Evolutionary conservation across 2,888 invertebrate species (phyloP), one percentile per base, ranked within the genome.

Genomic region (Dicyrtoma fusca): DNA sequence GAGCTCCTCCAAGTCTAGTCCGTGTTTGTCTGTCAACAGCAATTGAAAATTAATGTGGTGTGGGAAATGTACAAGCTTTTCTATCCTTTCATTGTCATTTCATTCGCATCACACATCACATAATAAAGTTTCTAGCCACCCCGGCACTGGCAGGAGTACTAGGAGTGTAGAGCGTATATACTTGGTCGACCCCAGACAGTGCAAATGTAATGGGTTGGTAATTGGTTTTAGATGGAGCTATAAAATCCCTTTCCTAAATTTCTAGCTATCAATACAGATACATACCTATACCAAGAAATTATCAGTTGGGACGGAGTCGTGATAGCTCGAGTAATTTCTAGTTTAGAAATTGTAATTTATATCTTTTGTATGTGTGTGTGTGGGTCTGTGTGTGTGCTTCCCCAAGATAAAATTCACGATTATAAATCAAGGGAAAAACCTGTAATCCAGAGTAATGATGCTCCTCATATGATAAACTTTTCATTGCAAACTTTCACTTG

Each of bases 391-490:
- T 49, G 14, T 17, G 34, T 26, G 59, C 17, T 14, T 17, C 61
- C 11, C n/a, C 3, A 53, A 53, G 53, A 53, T 53, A 53, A 34
- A 34, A 34, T 3, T 53, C 19, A 53, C 53, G 17, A 53, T 53
- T 53, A 53, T 53, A 53, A 53, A 53, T 53, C 53, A 53, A 53
- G 53, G 19, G 53, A 19, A 19, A 53, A 10, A 10, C 19, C 45
- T 44, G 13, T 62, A 62, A 62, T 62, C 62, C 62, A 62, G 62
- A 62, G 62, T 62, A 62, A 62, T 62, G 62, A 62, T 62, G 5
- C 21, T 19, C n/a, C 34, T 44, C 62, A 42, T 10, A 44, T 42
- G 62, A 62, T 62, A 42, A 62, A 62, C 1, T 14, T 62, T 44
- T 44, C 62, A 44, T 44, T 17, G 42, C 44, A 62, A 55, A 17